Base-by-base conservation (phyloP, 1,140 invertebrate species). In the Drosophila seguyi region DNA sequence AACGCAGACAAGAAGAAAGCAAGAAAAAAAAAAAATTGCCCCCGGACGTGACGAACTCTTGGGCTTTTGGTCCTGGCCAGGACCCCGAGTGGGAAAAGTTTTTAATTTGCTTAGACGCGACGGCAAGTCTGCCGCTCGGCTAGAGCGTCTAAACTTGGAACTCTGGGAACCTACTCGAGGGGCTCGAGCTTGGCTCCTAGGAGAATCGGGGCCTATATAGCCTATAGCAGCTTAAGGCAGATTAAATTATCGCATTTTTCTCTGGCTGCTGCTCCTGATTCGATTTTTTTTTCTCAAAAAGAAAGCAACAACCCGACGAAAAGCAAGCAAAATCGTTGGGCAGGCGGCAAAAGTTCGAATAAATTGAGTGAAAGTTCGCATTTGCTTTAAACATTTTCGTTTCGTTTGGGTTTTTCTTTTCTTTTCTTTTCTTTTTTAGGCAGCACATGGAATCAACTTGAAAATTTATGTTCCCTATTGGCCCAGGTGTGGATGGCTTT, bases 91-190 rank as follows among this genome's bases (percentile, higher is more conserved):
- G 67, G 61, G 45, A 69, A 78, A 78, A 78, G 75, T 78, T 78
- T 78, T 77, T 78, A 78, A 78, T 78, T 78, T 78, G 74, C 75
- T 69, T 77, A 77, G 75, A 77, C 63, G 63, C 55, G 62, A 61
- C 74, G 48, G 38, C 55, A 68, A 60, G 73, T 71, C 66, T 59
- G 66, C 29, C 20, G 29, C 34, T 55, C 14, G 36, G 34, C 52
- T 55, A 55, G 52, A 55, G 52, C 52, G 2, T 38, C 52, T 38
- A 25, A 25, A 55, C 52, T 55, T 25, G 31, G 31, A 52, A 14
- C 50, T 22, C 50, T 22, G 29, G 47, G 27, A 50, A 13, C 16
- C 27, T 31, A 11, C 47, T 48, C 47, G 47, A 50, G 47, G 1
- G 47, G 27, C 48, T 52, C 48, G n/a, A 52, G 48, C 27, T 27